Conservation (phyloP, 64 coral and sea anemone genomes). For the Anthopleura sola region DNA sequence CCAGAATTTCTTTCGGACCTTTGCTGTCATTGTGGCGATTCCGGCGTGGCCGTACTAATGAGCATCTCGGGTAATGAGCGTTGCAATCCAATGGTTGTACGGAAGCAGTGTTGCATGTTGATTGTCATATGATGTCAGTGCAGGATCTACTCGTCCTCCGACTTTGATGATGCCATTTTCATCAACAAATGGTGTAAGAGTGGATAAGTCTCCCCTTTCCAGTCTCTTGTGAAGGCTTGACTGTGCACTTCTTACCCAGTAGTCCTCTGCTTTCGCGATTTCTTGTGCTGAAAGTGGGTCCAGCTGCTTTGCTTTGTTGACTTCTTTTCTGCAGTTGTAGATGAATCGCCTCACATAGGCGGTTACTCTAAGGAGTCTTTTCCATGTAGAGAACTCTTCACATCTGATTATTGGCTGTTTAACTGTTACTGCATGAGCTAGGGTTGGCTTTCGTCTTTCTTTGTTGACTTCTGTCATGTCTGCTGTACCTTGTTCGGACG, state of each 20-base stretch:
- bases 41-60: conserved; percentile 38
- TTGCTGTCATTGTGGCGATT: conserved; percentile 42
- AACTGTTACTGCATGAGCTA: not conserved
- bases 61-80: conserved; percentile 26
- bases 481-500: not conserved
- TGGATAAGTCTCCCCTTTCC: conserved; percentile 39
- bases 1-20: conserved; percentile 46
- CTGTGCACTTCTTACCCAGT: conserved; percentile 59
- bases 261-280: conserved; percentile 40
- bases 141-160: conserved; percentile 40
- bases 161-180: conserved; percentile 55
- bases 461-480: conserved; percentile 12
- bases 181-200: conserved; percentile 55
- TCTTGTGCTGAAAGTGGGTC: conserved; percentile 54
- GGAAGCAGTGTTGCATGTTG: conserved; percentile 25
- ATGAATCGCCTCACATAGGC: conserved; percentile 38
- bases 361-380: conserved; percentile 27
- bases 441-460: not conserved
- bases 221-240: conserved; percentile 30
- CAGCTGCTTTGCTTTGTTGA: conserved; percentile 21
- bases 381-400: conserved; percentile 42
- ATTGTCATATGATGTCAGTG: conserved; percentile 51
- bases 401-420: not conserved
- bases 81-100: conserved; percentile 30
- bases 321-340: conserved; percentile 25